Base-by-base conservation (phyloP, 1,140 invertebrate species). In the Colletes gigas region DNA sequence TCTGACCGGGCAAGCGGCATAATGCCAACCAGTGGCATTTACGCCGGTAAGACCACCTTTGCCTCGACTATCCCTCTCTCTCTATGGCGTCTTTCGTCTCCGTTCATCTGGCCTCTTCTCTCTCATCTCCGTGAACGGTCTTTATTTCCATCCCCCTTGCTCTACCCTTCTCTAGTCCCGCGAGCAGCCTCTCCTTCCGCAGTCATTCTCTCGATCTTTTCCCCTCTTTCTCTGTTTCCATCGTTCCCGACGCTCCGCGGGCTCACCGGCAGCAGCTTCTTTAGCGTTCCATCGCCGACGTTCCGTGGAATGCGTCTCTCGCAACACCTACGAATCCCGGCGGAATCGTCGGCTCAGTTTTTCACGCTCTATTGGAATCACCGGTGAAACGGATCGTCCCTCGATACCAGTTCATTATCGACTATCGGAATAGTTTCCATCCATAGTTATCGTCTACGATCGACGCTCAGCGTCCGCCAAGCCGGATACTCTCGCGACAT, bases 1-100 rank as follows among this genome's bases (percentile, higher is more conserved):
- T 92, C 91, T 92, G 84, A 79, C 86, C 87, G 72, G 76, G 87
- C 87, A 87, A 86, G 81, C 83, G 83, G 85, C 88, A 92, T 93
- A 93, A 93, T 93, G 92, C 92, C 92, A 93, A 93, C 92, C 90
- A 91, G 92, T 93, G 92, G 92, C 92, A 93, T 93, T 93, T 93
- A 92, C 87, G 89, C 82, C 89, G 88, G 88, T 88, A 88, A 91
- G 88, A 89, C 91, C 88, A 88, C 90, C 91, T 92, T 92, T 91
- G 88, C 90, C 89, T 88, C 87, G 69, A 82, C 78, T 81, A 72
- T 67, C 63, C 65, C 21, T 71, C 71, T 79, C 70, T 57, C 44
- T 67, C 76, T 30, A 30, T 30, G 30, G 30, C 30, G 30, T 30
- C 30, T 30, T 30, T 30, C 44, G 44, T 57, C 74, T 83, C 79